These are phyloP conservation scores for Tapirus indicus DNA, from an alignment of 2,797 vertebrate species.

Conservation along the genomic window DNA sequence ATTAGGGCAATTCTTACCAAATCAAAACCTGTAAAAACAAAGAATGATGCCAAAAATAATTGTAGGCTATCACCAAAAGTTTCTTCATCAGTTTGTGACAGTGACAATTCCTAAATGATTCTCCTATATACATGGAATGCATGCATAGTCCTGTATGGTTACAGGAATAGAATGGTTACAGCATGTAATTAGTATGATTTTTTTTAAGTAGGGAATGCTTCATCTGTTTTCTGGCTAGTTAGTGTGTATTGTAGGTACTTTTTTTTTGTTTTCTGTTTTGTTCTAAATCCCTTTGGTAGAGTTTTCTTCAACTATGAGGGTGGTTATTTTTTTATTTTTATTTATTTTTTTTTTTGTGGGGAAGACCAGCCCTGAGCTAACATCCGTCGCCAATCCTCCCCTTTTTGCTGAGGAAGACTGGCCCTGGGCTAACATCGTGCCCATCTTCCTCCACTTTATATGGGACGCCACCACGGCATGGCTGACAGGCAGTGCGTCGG, in stretches of 20 bases:
- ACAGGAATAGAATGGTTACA: neutral
- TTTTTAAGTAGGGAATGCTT: neutral
- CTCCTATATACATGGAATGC: neutral
- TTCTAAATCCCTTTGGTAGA: neutral
- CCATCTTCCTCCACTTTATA: too few species aligned
- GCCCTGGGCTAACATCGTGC: too few species aligned
- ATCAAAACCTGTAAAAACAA: neutral
- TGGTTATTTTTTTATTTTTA: too few species aligned
- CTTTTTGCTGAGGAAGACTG: too few species aligned
- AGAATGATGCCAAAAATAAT: neutral
- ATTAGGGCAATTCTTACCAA: neutral
- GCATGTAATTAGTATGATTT: neutral
- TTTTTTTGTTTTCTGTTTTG: neutral
- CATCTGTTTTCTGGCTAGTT: conserved; percentile 30
- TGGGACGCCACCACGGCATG: too few species aligned
- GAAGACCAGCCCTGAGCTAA: too few species aligned
- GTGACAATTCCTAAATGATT: neutral
- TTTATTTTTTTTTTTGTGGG: too few species aligned
- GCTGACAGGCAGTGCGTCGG: too few species aligned
- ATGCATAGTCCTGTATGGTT: neutral
- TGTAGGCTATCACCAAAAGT: neutral
- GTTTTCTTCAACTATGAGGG: neutral
- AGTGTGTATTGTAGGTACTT: neutral
- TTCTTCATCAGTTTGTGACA: neutral
- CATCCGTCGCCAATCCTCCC: too few species aligned